Conservation (phyloP, 2,888 invertebrate genomes). For the Creontiades dilutus region DNA sequence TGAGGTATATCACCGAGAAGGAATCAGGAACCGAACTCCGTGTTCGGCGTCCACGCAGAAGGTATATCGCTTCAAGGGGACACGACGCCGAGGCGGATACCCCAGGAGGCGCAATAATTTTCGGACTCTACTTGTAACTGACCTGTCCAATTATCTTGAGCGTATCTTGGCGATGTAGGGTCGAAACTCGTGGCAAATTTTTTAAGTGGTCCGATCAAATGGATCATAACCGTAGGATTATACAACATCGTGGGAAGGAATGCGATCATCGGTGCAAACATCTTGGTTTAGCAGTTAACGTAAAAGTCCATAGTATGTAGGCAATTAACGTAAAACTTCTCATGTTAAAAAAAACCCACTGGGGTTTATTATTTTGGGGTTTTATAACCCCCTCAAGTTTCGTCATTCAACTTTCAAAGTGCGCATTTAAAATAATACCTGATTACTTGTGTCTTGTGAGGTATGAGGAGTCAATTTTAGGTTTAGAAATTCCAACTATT, state of each 20-base stretch:
- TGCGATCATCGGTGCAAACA: background rate
- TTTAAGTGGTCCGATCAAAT: background rate
- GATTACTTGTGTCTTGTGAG: too few relatives aligned
- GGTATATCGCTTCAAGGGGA: constrained; percentile 27
- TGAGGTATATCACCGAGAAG: constrained; percentile 44
- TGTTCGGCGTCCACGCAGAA: background rate
- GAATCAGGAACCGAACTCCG: constrained; percentile 4
- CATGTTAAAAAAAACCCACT: too few relatives aligned
- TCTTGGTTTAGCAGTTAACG: too few relatives aligned
- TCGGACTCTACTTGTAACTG: constrained; percentile 8
- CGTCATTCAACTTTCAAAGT: too few relatives aligned
- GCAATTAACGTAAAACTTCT: too few relatives aligned
- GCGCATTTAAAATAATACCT: too few relatives aligned
- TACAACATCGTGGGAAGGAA: constrained; percentile 1
- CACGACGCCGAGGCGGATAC: constrained; percentile 17
- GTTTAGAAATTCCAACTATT: too few relatives aligned
- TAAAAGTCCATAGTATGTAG: too few relatives aligned
- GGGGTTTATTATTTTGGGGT: too few relatives aligned
- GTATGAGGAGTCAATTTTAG: too few relatives aligned
- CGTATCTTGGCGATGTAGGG: background rate
- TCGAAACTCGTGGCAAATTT: constrained; percentile 12
- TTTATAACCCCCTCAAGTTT: too few relatives aligned
- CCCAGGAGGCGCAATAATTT: constrained; percentile 14
- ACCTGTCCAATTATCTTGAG: constrained; percentile 32
- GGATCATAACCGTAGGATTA: background rate